Conservation (phyloP, 35 echinoderm and acorn worm species). For the Heliocidaris tuberculata region DNA sequence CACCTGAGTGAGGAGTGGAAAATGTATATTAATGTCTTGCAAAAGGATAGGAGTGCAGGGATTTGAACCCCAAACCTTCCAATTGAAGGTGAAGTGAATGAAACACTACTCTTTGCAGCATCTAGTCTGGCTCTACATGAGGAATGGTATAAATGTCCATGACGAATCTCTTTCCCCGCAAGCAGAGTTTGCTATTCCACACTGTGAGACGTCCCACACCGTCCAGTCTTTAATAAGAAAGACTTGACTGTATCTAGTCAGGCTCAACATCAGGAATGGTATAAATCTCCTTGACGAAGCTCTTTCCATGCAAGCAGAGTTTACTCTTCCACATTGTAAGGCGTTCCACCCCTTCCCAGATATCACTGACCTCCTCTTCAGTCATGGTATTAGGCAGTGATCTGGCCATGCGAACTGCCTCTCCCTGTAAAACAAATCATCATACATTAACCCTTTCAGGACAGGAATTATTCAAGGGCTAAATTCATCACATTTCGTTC, state of each 20-base stretch:
- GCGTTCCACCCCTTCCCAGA: constrained; percentile 45
- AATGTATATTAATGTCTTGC: no score
- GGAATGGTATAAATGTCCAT: constrained; percentile 9
- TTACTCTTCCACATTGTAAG: constrained; percentile 32
- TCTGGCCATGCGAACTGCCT: constrained; percentile 71
- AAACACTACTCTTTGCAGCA: no score
- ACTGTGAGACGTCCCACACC: constrained; percentile 27
- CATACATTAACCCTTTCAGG: no score
- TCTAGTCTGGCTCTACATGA: neutral
- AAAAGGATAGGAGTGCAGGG: no score
- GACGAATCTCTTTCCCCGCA: neutral
- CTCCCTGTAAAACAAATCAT: constrained; percentile 43
- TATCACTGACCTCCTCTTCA: constrained; percentile 47
- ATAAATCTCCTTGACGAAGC: constrained; percentile 14
- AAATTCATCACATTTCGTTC: no score
- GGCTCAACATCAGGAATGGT: constrained; percentile 16
- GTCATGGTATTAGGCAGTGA: constrained; percentile 43
- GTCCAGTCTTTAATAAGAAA: neutral
- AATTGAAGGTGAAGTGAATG: no score
- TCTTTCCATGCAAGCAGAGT: constrained; percentile 32
- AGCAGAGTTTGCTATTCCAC: neutral
- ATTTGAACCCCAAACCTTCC: no score
- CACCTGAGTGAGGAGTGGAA: no score
- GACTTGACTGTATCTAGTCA: neutral
- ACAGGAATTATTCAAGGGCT: no score